phyloP scores from a whole-genome alignment of 2,797 vertebrate genomes.

The Carapus acus region DNA sequence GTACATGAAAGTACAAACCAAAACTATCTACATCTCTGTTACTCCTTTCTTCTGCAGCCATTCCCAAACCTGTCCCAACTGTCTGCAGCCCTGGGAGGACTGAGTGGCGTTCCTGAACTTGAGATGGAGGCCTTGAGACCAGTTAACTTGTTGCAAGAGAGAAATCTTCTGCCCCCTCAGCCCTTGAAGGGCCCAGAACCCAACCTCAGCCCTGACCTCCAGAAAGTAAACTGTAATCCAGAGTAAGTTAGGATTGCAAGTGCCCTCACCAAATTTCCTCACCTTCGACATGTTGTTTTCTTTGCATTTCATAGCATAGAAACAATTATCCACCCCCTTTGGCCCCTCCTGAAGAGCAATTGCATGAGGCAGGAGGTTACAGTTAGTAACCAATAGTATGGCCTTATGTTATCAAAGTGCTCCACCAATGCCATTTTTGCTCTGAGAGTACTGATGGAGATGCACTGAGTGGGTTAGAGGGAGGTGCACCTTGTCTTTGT shows the following conservation, averaged over 20 bases:
- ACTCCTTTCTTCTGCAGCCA: conserved; percentile 62
- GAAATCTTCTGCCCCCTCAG: conserved; percentile 81
- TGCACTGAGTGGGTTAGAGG: no score
- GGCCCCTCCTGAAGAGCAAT: no score
- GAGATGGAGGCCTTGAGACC: conserved; percentile 86
- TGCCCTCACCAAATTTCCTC: no score
- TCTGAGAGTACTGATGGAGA: no score
- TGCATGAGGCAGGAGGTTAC: no score
- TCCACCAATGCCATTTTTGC: no score
- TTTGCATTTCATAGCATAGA: no score
- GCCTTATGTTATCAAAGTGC: no score
- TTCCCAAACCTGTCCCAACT: conserved; percentile 86
- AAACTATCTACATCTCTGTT: rapidly evolving
- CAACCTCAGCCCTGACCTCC: conserved; percentile 88
- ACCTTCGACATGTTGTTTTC: no score
- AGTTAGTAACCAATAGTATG: no score
- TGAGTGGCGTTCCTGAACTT: conserved; percentile 85
- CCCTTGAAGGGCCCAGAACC: conserved; percentile 82
- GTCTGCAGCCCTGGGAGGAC: conserved; percentile 83
- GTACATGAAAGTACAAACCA: not conserved
- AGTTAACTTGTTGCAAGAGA: conserved; percentile 89
- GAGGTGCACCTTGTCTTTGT: no score
- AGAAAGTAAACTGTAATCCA: conserved; percentile 91
- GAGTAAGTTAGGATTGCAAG: conserved; percentile 75
- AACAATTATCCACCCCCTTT: no score